Evolutionary conservation across 2,888 invertebrate species (phyloP), one percentile per base, ranked within the genome.

Genomic region (Archips xylosteana): DNA sequence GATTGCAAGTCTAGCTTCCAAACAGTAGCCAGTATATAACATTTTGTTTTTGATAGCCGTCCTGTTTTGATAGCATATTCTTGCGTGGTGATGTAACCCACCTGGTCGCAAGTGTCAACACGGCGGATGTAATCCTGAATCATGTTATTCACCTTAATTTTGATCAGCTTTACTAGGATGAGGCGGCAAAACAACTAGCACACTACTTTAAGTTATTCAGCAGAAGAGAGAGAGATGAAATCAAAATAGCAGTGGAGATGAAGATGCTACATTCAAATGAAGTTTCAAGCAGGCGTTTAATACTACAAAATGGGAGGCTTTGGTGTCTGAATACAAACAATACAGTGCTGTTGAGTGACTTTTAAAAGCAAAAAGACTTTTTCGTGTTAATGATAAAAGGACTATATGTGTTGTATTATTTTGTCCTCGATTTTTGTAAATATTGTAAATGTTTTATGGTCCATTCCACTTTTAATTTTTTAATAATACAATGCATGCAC

Each of bases 1-100:
- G 98, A 99, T 96, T 98, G 98, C 96, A 99, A 98, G 96, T 96
- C 96, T 90, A 97, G 97, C 94, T 95, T 95, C 89, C 91, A 94
- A 83, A 92, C 92, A 86, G 87, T 96, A 85, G 89, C 94, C 78
- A 95, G 89, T 92, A 94, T 96, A 85, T 95, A 94, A 94, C 92
- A 93, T 91, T 88, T 89, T 89, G 85, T 92, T 80, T 87, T 88
- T 82, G 86, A 89, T 88, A 87, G 87, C 82, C 86, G 80, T 88
- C 88, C 85, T 86, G 85, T 87, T 85, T 81, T 87, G 82, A 86
- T 91, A 84, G 82, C 86, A 79, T 88, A 82, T 84, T 86, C 85
- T 83, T 93, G 94, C 87, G 92, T 88, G 87, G 87, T 93, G 78
- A 93, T 92, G 90, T 94, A 89, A 92, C 76, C 81, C 83, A 82